Conservation (phyloP, 2,797 vertebrate species). For the Melanotaenia nigrans region DNA sequence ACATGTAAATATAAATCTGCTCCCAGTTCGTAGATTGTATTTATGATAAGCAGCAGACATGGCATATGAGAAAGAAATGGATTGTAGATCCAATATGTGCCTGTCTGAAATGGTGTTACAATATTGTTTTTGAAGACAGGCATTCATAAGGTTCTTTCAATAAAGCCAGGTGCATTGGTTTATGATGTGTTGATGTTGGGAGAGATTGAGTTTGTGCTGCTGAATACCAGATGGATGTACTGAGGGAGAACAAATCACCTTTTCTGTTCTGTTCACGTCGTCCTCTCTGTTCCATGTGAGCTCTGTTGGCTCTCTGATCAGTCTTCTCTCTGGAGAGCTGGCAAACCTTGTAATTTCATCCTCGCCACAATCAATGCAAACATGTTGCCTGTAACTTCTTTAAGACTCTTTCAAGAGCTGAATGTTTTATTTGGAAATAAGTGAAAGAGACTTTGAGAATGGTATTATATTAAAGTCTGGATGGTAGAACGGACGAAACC, state of each 20-base stretch:
- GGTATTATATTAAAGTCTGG: conserved; percentile 52
- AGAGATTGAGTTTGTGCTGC: conserved; percentile 84
- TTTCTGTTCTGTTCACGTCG: conserved; percentile 76
- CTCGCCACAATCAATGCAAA: conserved; percentile 79
- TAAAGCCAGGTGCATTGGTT: conserved; percentile 83
- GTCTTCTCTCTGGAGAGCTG: conserved; percentile 74
- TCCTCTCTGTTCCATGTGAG: conserved; percentile 74
- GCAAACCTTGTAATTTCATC: conserved; percentile 78
- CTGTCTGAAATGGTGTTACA: conserved; percentile 79
- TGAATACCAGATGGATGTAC: conserved; percentile 84
- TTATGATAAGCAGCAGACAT: conserved; percentile 76
- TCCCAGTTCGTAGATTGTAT: conserved; percentile 71
- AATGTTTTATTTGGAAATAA: conserved; percentile 57
- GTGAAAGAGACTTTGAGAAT: conserved; percentile 50
- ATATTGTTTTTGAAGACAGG: conserved; percentile 82
- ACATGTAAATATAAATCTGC: conserved; percentile 73
- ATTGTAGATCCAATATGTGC: conserved; percentile 80
- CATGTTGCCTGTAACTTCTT: conserved; percentile 62
- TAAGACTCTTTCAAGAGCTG: conserved; percentile 52
- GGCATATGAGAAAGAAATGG: conserved; percentile 73
- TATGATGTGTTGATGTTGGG: conserved; percentile 86
- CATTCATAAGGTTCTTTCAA: conserved; percentile 83
- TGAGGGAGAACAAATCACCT: conserved; percentile 82
- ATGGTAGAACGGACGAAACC: conserved; percentile 27
- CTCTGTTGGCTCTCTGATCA: conserved; percentile 78